phyloP scores from a whole-genome alignment of 2,797 vertebrate genomes.

The Leptodactylus fallax region DNA sequence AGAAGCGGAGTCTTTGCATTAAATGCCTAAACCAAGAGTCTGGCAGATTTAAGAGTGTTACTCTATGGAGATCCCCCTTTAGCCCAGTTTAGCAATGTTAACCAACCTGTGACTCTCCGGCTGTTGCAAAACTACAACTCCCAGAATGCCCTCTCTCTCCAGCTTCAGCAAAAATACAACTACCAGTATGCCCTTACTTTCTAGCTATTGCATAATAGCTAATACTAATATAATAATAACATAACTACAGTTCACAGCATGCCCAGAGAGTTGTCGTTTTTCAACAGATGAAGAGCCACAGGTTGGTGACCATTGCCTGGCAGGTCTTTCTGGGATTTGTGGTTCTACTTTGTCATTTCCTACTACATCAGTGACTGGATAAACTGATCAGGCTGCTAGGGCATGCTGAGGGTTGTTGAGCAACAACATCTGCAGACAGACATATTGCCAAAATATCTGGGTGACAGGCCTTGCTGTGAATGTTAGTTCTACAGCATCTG shows the following conservation, averaged over 20 bases:
- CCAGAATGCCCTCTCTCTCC: neutral
- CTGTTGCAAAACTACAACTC: neutral
- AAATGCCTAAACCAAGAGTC: no score
- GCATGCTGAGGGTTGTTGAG: neutral
- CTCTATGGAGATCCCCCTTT: no score
- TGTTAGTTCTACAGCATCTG: neutral
- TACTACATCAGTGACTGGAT: neutral
- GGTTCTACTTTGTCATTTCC: neutral
- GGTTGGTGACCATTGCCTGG: neutral
- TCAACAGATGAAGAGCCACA: neutral
- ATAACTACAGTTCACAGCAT: neutral
- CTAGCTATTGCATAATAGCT: no score
- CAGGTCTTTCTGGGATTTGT: neutral
- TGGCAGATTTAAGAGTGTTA: neutral
- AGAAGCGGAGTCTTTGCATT: no score
- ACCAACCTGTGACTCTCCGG: no score
- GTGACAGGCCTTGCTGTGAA: neutral
- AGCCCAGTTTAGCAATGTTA: no score
- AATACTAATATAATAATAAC: no score
- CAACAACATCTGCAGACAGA: neutral
- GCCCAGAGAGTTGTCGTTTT: no score
- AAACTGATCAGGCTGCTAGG: neutral
- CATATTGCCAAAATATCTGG: neutral
- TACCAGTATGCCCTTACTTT: no score
- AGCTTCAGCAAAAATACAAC: no score